These are phyloP conservation scores for Pseudomyrmex pallidus DNA, from an alignment of 1,140 invertebrate genomes.

Conservation along the genomic window DNA sequence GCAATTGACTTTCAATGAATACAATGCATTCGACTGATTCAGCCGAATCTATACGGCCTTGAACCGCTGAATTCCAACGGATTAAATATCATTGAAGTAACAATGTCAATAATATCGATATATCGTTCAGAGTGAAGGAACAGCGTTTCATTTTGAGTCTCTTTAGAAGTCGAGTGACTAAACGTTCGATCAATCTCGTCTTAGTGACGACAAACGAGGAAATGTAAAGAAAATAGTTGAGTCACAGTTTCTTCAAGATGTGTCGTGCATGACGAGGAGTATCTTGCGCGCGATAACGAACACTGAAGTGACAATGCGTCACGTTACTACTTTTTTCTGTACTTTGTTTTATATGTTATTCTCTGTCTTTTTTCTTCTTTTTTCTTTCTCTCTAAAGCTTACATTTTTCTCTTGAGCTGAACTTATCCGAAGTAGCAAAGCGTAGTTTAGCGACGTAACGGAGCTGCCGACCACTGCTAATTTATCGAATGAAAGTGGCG, in stretches of 20 bases:
- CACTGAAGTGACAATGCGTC: conserved; percentile 34
- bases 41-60: conserved; percentile 28
- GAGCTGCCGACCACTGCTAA: conserved; percentile 41
- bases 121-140: conserved; percentile 6
- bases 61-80: conserved; percentile 30
- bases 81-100: conserved; percentile 51
- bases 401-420: conserved; percentile 32
- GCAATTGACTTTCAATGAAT: not conserved
- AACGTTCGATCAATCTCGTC: conserved; percentile 35
- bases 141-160: conserved; percentile 24
- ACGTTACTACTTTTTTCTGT: conserved; percentile 39
- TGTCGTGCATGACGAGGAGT: conserved; percentile 52
- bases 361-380: not conserved
- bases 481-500: conserved; percentile 63
- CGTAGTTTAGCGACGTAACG: conserved; percentile 59
- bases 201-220: conserved; percentile 62
- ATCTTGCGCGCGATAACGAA: conserved; percentile 61
- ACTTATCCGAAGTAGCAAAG: conserved; percentile 44
- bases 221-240: conserved; percentile 65
- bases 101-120: conserved; percentile 38
- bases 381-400: conserved; percentile 7
- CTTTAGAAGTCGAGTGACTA: conserved; percentile 8
- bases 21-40: conserved; percentile 22
- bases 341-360: not conserved
- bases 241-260: conserved; percentile 71